Base-by-base conservation (phyloP, 2,797 vertebrate species). In the Ctenopoma multispine region DNA sequence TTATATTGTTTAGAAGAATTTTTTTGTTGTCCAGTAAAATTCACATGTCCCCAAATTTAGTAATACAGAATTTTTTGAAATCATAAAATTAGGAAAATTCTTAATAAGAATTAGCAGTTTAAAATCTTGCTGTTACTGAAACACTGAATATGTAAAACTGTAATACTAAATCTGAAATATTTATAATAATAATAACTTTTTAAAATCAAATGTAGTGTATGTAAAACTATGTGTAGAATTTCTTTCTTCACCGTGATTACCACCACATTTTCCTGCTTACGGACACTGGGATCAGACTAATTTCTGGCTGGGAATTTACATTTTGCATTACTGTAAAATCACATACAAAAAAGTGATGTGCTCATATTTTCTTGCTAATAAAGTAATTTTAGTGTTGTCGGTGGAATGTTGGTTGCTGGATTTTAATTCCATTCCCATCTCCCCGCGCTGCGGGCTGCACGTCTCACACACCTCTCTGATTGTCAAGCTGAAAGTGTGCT, bases 301-400 rank as follows among this genome's bases (percentile, higher is more conserved):
- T 72, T 75, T 66, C 47, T 76, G 48, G 7, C 55, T 17, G 43
- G 12, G 27, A 56, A 51, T 78, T 23, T 59, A 48, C 27, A 58
- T 63, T 43, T 54, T 49, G 29, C 36, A 55, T 69, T 8, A 12
- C 43, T 57, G 24, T n/a, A 53, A 57, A 71, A 54, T 47, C 4
- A 41, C 43, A 41, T 43, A 47, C n/a, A 17, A 44, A 43, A 40
- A 5, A 18, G 17, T 51, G 13, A 41, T 18, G 10, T 47, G 61
- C 12, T 50, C 13, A 24, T 38, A 13, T 14, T 56, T 57, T 34
- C 7, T 21, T 31, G 5, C 20, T 12, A 34, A 7, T 34, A 6
- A 24, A 31, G 18, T 20, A 11, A 43, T 7, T 15, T 18, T 43
- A 7, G 15, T 8, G 7, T 10, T 44, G 43, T 41, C 1, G 40